A percentile compares a stretch with the other conserved stretches of the same genome.
These are phyloP conservation scores for Halictus rubicundus DNA, from an alignment of 1,140 invertebrate genomes.

Conservation along the genomic window DNA sequence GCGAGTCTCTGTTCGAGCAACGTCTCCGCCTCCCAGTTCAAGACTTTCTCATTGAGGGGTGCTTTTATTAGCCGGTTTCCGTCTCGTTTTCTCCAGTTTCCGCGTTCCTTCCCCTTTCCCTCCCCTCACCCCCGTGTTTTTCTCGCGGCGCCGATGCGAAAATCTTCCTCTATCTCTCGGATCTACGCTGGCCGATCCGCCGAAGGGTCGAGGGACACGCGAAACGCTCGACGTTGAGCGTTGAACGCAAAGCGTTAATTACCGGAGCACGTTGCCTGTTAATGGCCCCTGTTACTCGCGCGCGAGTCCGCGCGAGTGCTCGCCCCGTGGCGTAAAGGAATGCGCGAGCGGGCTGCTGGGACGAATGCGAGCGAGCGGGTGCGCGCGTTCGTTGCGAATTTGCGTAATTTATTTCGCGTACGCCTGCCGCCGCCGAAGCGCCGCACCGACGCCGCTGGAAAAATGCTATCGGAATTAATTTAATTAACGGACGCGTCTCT, in stretches of 20 bases:
- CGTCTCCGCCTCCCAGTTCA: conserved; percentile 52
- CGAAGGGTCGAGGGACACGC: conserved; percentile 28
- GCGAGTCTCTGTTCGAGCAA: conserved; percentile 25
- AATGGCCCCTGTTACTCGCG: neutral
- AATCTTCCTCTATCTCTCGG: conserved; percentile 27
- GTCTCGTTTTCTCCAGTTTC: conserved; percentile 37
- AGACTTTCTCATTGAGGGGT: conserved; percentile 67
- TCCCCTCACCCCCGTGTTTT: conserved; percentile 11
- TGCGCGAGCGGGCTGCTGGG: neutral
- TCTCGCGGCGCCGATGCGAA: conserved; percentile 29
- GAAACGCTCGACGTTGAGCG: neutral
- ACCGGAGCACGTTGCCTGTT: neutral
- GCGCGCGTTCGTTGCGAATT: conserved; percentile 8
- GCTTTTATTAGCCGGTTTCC: conserved; percentile 58
- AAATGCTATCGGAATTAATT: conserved; percentile 26
- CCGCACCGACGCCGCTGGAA: neutral
- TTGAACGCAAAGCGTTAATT: conserved; percentile 29
- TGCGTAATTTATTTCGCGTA: conserved; percentile 18
- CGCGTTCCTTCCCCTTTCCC: neutral
- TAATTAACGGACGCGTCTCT: conserved; percentile 27
- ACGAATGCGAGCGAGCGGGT: neutral
- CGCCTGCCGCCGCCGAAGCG: neutral
- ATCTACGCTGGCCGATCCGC: conserved; percentile 37
- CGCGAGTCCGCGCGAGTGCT: neutral
- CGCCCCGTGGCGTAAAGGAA: conserved; percentile 1